Evolutionary conservation across 1,140 invertebrate species (phyloP), one percentile per base, ranked within the genome.

Genomic region (Dufourea novaeangliae): DNA sequence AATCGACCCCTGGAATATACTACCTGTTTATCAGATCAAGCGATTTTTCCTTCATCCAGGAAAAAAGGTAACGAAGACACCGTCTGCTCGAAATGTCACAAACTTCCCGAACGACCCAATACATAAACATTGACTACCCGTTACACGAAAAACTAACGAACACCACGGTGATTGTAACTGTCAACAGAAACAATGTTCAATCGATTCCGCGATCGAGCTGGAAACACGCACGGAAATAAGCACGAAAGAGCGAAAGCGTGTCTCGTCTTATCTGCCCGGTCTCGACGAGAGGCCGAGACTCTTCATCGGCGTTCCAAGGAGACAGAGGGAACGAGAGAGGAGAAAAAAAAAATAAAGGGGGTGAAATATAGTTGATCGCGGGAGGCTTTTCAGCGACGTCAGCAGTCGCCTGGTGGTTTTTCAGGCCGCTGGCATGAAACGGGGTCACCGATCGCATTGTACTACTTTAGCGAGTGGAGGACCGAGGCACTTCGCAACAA

Each of bases 381-480:
- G 7, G 46, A n/a, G 6, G 69, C 76, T 78, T 73, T 78, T 68
- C 54, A 44, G 63, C 50, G 32, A 75, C 63, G 71, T 74, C 62
- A 74, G 71, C 78, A 75, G 72, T 73, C 46, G 76, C 56, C 69
- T n/a, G 46, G 61, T 66, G 71, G 78, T 75, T 79, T n/a, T 79
- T 54, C 70, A 80, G 82, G 69, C 70, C 68, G 82, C 56, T 61
- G 64, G 56, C 61, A 70, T 44, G 75, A 81, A 84, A 84, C 82
- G 82, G 76, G 82, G 82, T 84, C 81, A 87, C 76, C 82, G 82
- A 88, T 88, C 83, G 82, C 81, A 90, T 90, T 87, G 87, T 87
- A 85, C 84, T 50, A 62, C 62, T 79, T 70, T 59, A 68, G 56
- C 70, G 25, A 74, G 78, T 74, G 78, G 71, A 79, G 71, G 78